Evolutionary conservation across 2,797 vertebrate species (phyloP).

Genomic region (Phylloscopus collybita): DNA sequence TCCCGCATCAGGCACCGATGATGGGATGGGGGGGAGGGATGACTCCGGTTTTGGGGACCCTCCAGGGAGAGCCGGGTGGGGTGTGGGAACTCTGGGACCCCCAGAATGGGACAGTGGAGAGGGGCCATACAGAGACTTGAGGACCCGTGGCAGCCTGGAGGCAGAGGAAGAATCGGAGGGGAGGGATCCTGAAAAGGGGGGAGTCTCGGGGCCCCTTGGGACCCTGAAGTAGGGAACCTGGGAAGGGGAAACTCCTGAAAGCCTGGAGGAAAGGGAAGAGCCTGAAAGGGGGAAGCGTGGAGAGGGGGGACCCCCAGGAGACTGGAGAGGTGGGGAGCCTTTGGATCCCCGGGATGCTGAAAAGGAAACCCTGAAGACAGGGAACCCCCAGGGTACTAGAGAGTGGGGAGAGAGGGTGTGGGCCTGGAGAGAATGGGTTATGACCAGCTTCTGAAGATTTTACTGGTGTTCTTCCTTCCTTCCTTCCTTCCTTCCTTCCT

Average conservation of each 20-base stretch:
- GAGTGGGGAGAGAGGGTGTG: not conserved
- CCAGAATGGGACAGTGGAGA: not conserved
- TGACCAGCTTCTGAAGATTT: not conserved
- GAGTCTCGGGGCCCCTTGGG: too few relatives aligned
- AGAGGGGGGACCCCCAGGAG: not conserved
- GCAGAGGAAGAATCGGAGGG: not conserved
- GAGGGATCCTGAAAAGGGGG: not conserved
- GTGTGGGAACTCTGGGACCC: not conserved
- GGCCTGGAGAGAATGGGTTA: not conserved
- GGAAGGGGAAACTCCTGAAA: not conserved
- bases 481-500: too few relatives aligned
- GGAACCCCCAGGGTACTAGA: not conserved
- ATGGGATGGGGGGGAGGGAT: not conserved
- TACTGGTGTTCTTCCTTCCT: too few relatives aligned
- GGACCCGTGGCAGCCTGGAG: not conserved
- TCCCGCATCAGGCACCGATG: not conserved
- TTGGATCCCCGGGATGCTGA: not conserved
- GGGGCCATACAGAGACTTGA: not conserved
- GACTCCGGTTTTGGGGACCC: not conserved
- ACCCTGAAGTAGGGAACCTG: not conserved
- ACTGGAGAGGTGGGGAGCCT: not conserved
- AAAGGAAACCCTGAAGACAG: not conserved
- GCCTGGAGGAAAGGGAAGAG: not conserved
- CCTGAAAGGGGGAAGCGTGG: not conserved
- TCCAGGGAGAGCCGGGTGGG: not conserved